Conservation (phyloP, 2,113 vertebrate genomes). For the Neopipo cinnamomea region DNA sequence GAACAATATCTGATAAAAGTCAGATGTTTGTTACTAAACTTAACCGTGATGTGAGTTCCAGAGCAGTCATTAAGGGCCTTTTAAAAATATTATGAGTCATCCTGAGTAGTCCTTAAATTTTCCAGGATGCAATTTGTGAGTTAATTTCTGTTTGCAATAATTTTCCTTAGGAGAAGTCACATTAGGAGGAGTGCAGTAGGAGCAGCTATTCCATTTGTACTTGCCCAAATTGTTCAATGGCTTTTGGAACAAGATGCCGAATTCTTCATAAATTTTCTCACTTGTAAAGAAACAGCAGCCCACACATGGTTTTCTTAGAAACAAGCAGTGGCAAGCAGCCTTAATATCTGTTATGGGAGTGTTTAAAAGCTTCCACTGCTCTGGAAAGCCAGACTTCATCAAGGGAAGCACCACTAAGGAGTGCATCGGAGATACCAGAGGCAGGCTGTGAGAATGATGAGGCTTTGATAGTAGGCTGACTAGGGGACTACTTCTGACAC, state of each 20-base stretch:
- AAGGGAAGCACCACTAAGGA: not conserved
- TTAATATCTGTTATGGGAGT: not conserved
- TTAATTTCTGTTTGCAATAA: not conserved
- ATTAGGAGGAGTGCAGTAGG: not conserved
- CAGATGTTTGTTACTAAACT: not conserved
- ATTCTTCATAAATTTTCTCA: not conserved
- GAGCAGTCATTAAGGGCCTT: not conserved
- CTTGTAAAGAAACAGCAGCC: not conserved
- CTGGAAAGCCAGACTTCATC: not conserved
- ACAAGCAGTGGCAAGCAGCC: not conserved
- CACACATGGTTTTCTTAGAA: not conserved
- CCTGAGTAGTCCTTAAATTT: not conserved
- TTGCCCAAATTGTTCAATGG: not conserved
- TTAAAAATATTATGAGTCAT: not conserved
- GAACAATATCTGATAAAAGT: not conserved
- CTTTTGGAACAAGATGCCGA: not conserved
- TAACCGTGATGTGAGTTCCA: not conserved
- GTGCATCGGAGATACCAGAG: not conserved
- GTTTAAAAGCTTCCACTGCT: not conserved
- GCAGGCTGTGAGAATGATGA: not conserved
- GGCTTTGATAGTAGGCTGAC: not conserved
- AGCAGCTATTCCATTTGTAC: not conserved
- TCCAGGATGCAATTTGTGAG: not conserved
- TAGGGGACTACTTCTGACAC: not conserved
- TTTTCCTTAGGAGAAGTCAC: not conserved